Conservation (phyloP, 2,797 vertebrate genomes). For the Monodelphis domestica region DNA sequence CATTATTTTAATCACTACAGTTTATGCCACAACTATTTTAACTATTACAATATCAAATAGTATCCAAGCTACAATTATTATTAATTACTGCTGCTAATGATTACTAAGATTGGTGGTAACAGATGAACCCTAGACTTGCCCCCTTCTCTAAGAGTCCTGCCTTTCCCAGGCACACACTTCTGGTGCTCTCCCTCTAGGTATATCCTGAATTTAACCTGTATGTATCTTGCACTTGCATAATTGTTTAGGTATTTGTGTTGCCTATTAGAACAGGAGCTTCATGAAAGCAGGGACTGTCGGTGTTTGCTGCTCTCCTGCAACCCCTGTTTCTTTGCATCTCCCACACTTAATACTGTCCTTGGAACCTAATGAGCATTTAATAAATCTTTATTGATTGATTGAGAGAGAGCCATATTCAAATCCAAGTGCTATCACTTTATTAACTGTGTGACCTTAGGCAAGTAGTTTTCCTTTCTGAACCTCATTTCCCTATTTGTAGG, state of each 20-base stretch:
- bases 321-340: not conserved
- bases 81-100: not conserved
- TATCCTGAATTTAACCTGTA: not conserved
- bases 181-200: not conserved
- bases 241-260: not conserved
- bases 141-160: not conserved
- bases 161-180: not conserved
- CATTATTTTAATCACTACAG: too few species aligned
- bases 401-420: not conserved
- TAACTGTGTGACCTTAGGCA: not conserved
- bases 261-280: not conserved
- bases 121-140: not conserved
- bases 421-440: not conserved
- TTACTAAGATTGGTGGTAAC: not conserved
- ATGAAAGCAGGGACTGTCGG: not conserved
- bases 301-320: not conserved
- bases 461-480: conserved; percentile 38
- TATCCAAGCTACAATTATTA: not conserved
- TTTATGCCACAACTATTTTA: too few species aligned
- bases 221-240: too few species aligned
- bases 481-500: not conserved
- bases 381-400: not conserved
- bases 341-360: not conserved
- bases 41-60: too few species aligned
- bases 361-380: not conserved